Conservation (phyloP, 2,888 invertebrate species). For the Plebejus anna region DNA sequence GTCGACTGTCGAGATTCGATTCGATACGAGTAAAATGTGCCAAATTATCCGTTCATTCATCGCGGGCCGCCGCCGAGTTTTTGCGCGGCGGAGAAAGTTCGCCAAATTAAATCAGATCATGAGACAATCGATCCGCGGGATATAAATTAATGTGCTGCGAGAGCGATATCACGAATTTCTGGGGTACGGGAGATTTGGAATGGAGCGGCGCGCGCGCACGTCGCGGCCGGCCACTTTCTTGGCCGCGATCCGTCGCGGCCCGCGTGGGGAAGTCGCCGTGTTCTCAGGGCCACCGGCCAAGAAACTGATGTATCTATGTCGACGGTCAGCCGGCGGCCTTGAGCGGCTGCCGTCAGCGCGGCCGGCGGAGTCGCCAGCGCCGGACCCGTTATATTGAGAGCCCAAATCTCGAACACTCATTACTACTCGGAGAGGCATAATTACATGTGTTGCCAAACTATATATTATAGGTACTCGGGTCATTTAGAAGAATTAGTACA, state of each 20-base stretch:
- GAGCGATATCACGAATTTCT: conserved; percentile 4
- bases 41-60: conserved; percentile 46
- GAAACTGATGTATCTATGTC: conserved; percentile 76
- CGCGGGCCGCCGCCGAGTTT: conserved; percentile 41
- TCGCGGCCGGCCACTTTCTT: conserved; percentile 62
- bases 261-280: conserved; percentile 64
- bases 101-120: conserved; percentile 29
- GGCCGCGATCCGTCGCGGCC: conserved; percentile 62
- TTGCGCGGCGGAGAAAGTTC: conserved; percentile 53
- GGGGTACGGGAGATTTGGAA: conserved; percentile 20
- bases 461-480: background rate
- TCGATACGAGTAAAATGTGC: conserved; percentile 45
- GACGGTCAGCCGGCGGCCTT: conserved; percentile 78
- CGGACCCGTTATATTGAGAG: conserved; percentile 69
- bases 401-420: conserved; percentile 51
- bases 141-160: conserved; percentile 44
- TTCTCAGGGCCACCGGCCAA: conserved; percentile 62
- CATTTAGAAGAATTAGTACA: background rate
- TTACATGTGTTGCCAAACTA: background rate
- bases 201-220: conserved; percentile 23
- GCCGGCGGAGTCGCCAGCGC: conserved; percentile 53
- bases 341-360: conserved; percentile 70
- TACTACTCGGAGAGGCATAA: conserved; percentile 17
- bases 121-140: conserved; percentile 19
- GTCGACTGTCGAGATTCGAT: conserved; percentile 55